Evolutionary conservation across 1,140 invertebrate species (phyloP).

Genomic region (Drosophila pruinosa): DNA sequence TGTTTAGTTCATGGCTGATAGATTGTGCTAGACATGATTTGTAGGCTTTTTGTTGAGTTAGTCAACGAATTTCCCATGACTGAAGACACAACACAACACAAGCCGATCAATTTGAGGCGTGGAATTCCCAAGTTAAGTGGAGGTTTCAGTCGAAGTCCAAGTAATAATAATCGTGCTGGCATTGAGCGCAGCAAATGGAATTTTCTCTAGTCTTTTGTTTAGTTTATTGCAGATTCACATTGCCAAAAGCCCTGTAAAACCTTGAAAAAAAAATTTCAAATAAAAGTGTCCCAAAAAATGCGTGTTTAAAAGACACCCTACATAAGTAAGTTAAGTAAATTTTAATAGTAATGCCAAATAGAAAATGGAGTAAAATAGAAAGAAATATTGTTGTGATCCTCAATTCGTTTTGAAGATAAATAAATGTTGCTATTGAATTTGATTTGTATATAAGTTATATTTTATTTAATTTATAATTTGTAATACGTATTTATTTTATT

Average conservation of each 20-base stretch:
- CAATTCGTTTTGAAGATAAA: no score
- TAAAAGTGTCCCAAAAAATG: neutral
- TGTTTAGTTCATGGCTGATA: neutral
- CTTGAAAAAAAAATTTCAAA: slow-evolving; percentile 8
- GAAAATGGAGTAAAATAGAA: neutral
- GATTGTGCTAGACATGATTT: neutral
- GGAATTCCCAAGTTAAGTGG: slow-evolving; percentile 7
- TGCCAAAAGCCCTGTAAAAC: slow-evolving; percentile 2
- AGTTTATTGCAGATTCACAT: slow-evolving; percentile 18
- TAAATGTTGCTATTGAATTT: no score
- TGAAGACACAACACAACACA: slow-evolving; percentile 2
- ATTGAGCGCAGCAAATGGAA: slow-evolving; percentile 32
- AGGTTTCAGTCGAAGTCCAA: neutral
- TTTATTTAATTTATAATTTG: no score
- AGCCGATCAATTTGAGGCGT: slow-evolving; percentile 27
- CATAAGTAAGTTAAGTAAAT: neutral
- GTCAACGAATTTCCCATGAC: slow-evolving; percentile 22
- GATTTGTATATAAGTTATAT: no score
- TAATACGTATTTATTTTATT: no score
- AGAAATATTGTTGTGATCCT: no score
- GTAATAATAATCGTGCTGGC: slow-evolving; percentile 21
- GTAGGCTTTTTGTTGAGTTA: neutral
- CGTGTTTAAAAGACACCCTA: neutral
- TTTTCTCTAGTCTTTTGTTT: slow-evolving; percentile 16
- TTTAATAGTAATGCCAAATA: neutral